Evolutionary conservation across 2,888 invertebrate species (phyloP).

Genomic region (Thalpophila matura): DNA sequence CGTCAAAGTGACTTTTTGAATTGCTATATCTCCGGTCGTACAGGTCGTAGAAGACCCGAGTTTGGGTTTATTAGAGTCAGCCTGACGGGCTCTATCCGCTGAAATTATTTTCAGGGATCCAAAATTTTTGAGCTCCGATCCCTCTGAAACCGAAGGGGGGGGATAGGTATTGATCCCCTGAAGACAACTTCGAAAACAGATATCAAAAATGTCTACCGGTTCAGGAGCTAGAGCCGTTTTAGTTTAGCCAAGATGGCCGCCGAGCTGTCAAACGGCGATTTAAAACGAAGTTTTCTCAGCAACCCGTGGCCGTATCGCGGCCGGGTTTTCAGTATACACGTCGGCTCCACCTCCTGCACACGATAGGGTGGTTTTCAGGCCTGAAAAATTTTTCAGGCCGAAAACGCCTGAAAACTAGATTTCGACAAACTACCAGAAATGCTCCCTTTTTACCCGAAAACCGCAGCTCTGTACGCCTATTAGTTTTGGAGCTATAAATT

Average conservation of each 20-base stretch:
- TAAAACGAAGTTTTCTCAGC: background rate
- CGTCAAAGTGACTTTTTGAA: background rate
- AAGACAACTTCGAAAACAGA: no score
- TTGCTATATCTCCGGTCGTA: background rate
- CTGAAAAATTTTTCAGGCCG: no score
- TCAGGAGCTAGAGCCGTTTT: background rate
- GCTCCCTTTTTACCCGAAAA: no score
- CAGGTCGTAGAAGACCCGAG: background rate
- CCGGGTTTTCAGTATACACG: background rate
- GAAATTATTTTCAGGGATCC: background rate
- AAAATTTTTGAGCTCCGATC: slow-evolving; percentile 1
- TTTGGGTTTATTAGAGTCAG: no score
- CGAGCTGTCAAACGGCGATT: background rate
- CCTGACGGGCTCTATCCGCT: background rate
- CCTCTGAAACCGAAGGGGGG: background rate
- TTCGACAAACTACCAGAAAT: no score
- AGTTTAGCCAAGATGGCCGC: slow-evolving; percentile 3
- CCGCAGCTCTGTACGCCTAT: no score
- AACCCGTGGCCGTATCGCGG: background rate
- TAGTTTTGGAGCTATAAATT: background rate
- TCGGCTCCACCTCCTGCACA: no score
- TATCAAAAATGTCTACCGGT: no score
- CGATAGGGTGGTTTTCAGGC: no score
- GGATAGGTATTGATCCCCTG: background rate
- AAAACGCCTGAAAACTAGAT: no score